phyloP scores from a whole-genome alignment of 2,113 vertebrate species.

The Pterophyllum scalare region DNA sequence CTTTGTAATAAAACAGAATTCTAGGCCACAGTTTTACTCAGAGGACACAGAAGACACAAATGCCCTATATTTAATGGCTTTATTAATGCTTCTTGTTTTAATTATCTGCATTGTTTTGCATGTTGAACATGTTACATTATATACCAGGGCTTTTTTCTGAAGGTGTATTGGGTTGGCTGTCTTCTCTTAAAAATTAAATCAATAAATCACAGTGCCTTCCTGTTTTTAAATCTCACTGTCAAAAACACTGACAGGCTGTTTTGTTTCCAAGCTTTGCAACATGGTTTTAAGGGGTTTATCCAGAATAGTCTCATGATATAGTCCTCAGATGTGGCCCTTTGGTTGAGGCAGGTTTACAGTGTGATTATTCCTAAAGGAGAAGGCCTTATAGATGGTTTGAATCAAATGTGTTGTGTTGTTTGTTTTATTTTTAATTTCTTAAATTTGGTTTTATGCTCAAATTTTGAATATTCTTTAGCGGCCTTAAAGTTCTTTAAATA shows the following conservation, averaged over 20 bases:
- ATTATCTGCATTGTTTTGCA: conserved; percentile 46
- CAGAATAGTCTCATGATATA: conserved; percentile 5
- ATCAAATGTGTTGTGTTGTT: conserved; percentile 21
- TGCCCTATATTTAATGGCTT: conserved; percentile 42
- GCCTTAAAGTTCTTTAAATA: background rate
- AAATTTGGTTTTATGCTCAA: background rate
- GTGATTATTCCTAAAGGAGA: conserved; percentile 65
- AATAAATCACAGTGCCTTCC: background rate
- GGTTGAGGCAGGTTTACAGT: conserved; percentile 45
- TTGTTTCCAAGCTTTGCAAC: background rate
- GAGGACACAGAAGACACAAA: conserved; percentile 34
- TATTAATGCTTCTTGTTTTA: conserved; percentile 39
- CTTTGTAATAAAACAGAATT: conserved; percentile 43
- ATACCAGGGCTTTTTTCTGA: conserved; percentile 19
- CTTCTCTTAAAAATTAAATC: background rate
- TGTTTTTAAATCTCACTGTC: background rate
- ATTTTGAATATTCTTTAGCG: background rate
- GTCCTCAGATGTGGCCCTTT: conserved; percentile 30
- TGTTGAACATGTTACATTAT: conserved; percentile 30
- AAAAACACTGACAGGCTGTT: background rate
- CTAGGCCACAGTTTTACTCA: conserved; percentile 39
- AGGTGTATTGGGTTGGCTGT: background rate
- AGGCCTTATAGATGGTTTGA: conserved; percentile 64
- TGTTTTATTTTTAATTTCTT: background rate
- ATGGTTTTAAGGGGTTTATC: conserved; percentile 25